Evolutionary conservation across 2,797 vertebrate genomes (phyloP).

Genomic region (Anableps anableps): DNA sequence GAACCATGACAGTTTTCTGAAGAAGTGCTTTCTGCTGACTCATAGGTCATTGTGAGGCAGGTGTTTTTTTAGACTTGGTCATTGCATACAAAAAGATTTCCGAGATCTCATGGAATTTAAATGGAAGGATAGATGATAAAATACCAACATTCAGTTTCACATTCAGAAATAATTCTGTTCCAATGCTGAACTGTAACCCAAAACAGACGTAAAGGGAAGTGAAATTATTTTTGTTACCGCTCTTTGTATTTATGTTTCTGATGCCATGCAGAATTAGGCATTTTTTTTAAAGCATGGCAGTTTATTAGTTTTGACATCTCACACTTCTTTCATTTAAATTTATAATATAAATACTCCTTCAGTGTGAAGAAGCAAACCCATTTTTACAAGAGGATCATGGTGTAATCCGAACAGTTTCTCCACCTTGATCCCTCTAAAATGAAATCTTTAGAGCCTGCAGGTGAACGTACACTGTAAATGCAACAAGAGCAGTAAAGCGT

Average conservation of each 20-base stretch:
- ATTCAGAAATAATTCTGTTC: neutral
- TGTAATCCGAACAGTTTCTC: neutral
- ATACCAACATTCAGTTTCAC: neutral
- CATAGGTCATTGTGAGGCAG: neutral
- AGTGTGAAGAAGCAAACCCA: constrained; percentile 1
- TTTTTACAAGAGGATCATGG: constrained; percentile 1
- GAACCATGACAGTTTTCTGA: neutral
- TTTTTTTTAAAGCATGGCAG: neutral
- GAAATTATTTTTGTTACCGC: neutral
- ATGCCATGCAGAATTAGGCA: neutral
- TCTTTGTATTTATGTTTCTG: neutral
- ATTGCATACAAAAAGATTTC: neutral
- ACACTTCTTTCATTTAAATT: neutral
- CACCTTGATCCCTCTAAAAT: constrained; percentile 1
- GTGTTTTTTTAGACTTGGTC: neutral
- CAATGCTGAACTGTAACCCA: neutral
- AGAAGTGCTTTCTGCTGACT: neutral
- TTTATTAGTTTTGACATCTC: neutral
- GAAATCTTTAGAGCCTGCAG: constrained; percentile 6
- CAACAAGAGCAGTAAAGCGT: constrained; percentile 3
- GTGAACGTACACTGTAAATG: neutral
- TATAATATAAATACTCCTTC: neutral
- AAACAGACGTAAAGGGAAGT: neutral
- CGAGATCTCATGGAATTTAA: neutral
- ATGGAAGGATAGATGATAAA: neutral